Evolutionary conservation across 92 coral and sea anemone genomes (phyloP), one percentile per base, ranked within the genome.

Genomic region (Anthopleura xanthogrammica): DNA sequence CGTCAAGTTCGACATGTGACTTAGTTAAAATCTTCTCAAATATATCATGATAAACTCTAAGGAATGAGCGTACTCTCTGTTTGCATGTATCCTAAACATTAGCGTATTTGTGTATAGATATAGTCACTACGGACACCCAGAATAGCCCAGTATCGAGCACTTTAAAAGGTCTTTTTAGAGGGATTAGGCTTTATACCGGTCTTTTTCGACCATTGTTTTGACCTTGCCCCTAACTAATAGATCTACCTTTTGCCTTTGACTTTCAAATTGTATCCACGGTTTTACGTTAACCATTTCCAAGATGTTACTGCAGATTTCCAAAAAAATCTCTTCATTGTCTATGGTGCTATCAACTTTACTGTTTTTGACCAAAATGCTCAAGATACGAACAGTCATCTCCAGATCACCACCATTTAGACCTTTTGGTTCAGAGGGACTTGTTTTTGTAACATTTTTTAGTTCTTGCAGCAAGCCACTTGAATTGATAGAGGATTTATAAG

Each of bases 231-330:
- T 29, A 29, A 29, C 36, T 29, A 29, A 29, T 29, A 29, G 1
- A 11, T 3, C 9, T 84, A 84, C 87, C 87, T 66, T 71, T 9
- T 16, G 39, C 29, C 11, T 11, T 39, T 78, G 77, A 16, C 68
- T 52, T 8, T 88, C 85, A 23, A 75, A 82, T 46, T 85, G 84
- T 17, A 81, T 81, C 98, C 94, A 89, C 7, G 83, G 60, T 52
- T 55, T 77, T 1, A 77, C 76, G 79, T 93, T 89, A 16, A 70
- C 55, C 3, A 89, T 65, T 41, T 87, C 87, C 62, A 91, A 72
- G 68, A 89, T 76, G 55, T 85, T 89, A 50, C 98, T 93, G 55
- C 93, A 89, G 79, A 91, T 90, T 23, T 83, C 64, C 19, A 90
- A 68, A 83, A 89, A 83, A 70, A 83, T 91, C 54, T 85, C 77